Conservation (phyloP, 1,140 invertebrate species). For the Pachyrhynchus sulphureomaculatus region DNA sequence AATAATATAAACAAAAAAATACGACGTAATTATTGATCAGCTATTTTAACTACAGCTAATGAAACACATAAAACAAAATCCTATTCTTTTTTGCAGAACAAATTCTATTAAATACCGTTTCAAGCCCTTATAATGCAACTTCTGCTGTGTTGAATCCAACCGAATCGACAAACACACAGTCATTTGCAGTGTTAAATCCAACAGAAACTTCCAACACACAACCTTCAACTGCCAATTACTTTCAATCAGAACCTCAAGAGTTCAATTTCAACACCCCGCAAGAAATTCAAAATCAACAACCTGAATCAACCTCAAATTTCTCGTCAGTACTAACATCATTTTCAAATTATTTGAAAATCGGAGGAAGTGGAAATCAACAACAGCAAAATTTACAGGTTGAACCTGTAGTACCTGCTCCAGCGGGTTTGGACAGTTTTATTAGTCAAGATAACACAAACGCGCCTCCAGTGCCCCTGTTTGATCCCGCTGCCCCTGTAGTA, state of each 20-base stretch:
- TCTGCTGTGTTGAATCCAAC: slow-evolving; percentile 7
- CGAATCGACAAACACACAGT: not conserved
- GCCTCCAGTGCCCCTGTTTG: slow-evolving; percentile 31
- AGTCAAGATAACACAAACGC: slow-evolving; percentile 12
- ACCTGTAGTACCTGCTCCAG: slow-evolving; percentile 20
- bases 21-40: too few species aligned
- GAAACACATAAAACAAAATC: too few species aligned
- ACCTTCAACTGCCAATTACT: not conserved
- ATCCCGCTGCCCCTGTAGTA: slow-evolving; percentile 3
- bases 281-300: not conserved
- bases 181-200: slow-evolving; percentile 16
- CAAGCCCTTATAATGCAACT: not conserved
- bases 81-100: slow-evolving; percentile 19
- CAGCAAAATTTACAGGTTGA: not conserved
- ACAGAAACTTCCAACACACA: not conserved
- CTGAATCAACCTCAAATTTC: slow-evolving; percentile 24
- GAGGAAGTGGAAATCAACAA: not conserved
- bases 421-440: slow-evolving; percentile 26
- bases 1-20: too few species aligned
- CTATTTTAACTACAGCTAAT: too few species aligned
- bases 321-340: slow-evolving; percentile 36
- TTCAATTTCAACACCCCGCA: not conserved
- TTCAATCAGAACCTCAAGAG: slow-evolving; percentile 10
- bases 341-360: slow-evolving; percentile 33
- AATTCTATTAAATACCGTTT: slow-evolving; percentile 3